A percentile compares a stretch with the other conserved stretches of the same genome.
Conservation (phyloP, 1,140 invertebrate genomes). For the Hypothenemus hampei region DNA sequence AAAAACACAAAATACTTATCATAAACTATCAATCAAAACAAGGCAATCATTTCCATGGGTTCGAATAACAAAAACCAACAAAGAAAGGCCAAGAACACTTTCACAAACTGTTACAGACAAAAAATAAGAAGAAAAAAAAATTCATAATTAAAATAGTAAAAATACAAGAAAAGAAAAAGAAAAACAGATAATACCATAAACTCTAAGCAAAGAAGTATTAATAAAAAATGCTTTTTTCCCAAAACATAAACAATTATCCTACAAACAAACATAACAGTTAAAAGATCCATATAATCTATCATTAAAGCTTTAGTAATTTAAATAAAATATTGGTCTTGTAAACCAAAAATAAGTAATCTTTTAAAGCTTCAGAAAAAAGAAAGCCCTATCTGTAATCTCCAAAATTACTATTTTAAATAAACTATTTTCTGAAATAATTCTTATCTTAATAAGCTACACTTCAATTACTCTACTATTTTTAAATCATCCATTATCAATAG, state of each 20-base stretch:
- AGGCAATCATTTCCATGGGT: conserved; percentile 54
- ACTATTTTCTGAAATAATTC: conserved; percentile 45
- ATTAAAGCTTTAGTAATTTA: conserved; percentile 54
- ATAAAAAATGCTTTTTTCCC: conserved; percentile 51
- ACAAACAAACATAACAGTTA: conserved; percentile 45
- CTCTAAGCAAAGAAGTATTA: conserved; percentile 51
- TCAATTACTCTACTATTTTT: conserved; percentile 46
- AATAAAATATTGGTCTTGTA: conserved; percentile 56
- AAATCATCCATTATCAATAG: conserved; percentile 50
- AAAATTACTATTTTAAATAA: conserved; percentile 43
- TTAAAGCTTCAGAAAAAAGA: conserved; percentile 53
- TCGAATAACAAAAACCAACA: conserved; percentile 55
- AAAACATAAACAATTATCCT: conserved; percentile 48
- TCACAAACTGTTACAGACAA: conserved; percentile 56
- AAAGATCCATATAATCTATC: conserved; percentile 39
- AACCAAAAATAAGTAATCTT: conserved; percentile 52
- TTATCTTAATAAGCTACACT: conserved; percentile 42
- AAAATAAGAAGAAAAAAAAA: conserved; percentile 54
- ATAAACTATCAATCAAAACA: conserved; percentile 52
- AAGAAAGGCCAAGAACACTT: conserved; percentile 51
- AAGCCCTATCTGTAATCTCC: conserved; percentile 52
- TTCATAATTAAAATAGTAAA: conserved; percentile 47
- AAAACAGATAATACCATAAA: conserved; percentile 52
- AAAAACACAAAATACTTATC: conserved; percentile 44
- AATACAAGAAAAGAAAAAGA: conserved; percentile 50